Evolutionary conservation across 2,113 vertebrate species (phyloP).

Genomic region (cat (Felis catus)): DNA sequence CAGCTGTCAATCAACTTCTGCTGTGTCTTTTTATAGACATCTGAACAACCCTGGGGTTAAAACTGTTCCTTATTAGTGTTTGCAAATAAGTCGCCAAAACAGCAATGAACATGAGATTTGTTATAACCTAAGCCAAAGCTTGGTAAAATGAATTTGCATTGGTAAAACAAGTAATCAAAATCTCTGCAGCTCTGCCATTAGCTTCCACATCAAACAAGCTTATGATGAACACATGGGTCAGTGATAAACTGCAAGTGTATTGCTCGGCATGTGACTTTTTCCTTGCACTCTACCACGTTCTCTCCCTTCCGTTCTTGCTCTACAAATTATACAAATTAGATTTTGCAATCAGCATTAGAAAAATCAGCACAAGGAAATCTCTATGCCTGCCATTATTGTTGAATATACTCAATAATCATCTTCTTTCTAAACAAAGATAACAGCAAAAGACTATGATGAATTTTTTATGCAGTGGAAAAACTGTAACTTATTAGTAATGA

Average conservation of each 20-base stretch:
- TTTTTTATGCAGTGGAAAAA: slow-evolving; percentile 49
- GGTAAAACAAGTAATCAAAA: not conserved
- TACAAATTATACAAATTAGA: slow-evolving; percentile 69
- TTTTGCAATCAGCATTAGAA: slow-evolving; percentile 26
- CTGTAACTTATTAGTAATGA: slow-evolving; percentile 50
- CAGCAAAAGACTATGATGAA: slow-evolving; percentile 49
- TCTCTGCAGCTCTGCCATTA: not conserved
- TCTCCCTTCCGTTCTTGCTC: not conserved
- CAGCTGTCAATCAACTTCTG: not conserved
- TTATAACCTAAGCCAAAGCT: not conserved
- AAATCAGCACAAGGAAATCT: slow-evolving; percentile 16
- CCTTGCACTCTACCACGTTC: not conserved
- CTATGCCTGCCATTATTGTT: slow-evolving; percentile 56
- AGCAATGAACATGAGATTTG: not conserved
- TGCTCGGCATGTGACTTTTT: not conserved
- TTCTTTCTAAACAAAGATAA: slow-evolving; percentile 69
- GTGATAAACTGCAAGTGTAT: not conserved
- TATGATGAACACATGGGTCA: not conserved
- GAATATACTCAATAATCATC: slow-evolving; percentile 68
- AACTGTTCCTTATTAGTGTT: slow-evolving; percentile 18
- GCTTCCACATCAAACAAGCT: not conserved
- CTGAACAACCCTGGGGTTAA: not conserved
- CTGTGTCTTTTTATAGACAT: not conserved
- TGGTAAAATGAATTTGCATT: not conserved
- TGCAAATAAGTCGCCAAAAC: slow-evolving; percentile 50